Evolutionary conservation across 1,140 invertebrate genomes (phyloP), one percentile per base, ranked within the genome.

Genomic region (Sipha flava): DNA sequence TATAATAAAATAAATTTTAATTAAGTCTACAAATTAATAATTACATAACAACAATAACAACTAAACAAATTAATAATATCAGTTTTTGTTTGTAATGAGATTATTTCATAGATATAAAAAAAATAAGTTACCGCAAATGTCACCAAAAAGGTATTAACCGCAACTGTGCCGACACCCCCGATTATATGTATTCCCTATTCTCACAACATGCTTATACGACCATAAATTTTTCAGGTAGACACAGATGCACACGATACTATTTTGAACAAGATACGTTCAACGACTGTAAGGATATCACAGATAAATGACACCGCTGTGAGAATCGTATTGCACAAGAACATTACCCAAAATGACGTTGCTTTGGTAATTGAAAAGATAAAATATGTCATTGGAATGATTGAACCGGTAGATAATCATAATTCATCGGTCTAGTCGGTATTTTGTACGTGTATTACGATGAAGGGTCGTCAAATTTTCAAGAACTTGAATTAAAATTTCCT

Each of bases 301-400:
- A 84, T 90, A 57, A 87, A 88, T 40, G 82, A 86, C 52, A 85
- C 85, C 21, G 85, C 85, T 18, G 85, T 91, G 1, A 87, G 93
- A 45, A 85, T 94, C 52, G 92, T 93, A 1, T 83, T 90, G 6
- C 89, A 93, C 83, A 88, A 88, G 82, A 90, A 94, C 84, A 88
- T 94, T 21, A 86, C 85, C 1, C 87, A 90, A 54, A 85, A 89
- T 57, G 88, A 91, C 83, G 84, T 92, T 12, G 82, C 88, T n/a
- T 86, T 89, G 79, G 88, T 90, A 37, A 88, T 91, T 21, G 87
- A 87, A 34, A 93, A 93, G 83, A 84, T 93, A 26, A 84, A 82
- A 26, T 87, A 87, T 68, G 89, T 92, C 37, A 89, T 92, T 52
- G 86, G 86, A 26, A 70, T 29, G 29, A 47, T 70, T 7, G 26